Conservation (phyloP, 2,797 vertebrate species). For the Xenopus petersii region DNA sequence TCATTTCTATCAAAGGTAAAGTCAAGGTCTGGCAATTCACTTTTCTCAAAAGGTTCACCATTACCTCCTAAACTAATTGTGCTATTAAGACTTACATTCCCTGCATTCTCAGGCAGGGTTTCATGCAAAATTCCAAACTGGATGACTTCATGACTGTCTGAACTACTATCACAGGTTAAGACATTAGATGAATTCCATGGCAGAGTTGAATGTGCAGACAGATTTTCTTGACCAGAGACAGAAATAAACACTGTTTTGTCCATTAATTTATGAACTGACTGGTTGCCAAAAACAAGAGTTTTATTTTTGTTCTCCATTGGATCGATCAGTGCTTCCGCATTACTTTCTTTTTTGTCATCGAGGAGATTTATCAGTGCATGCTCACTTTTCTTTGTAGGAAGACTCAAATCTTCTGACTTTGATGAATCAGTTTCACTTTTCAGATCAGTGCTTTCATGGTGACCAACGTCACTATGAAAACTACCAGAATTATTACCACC, state of each 20-base stretch:
- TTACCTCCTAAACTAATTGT: slow-evolving; percentile 26
- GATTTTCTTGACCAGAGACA: neutral
- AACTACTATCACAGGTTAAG: slow-evolving; percentile 23
- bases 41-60: slow-evolving; percentile 11
- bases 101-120: slow-evolving; percentile 57
- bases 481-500: neutral
- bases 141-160: slow-evolving; percentile 2
- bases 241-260: slow-evolving; percentile 1
- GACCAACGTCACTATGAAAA: neutral
- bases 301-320: slow-evolving; percentile 5
- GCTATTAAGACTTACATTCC: slow-evolving; percentile 31
- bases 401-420: neutral
- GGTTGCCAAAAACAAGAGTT: slow-evolving; percentile 1
- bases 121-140: slow-evolving; percentile 57
- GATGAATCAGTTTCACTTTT: slow-evolving; percentile 5
- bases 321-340: neutral
- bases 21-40: slow-evolving; percentile 6
- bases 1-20: neutral
- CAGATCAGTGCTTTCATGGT: neutral
- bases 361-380: neutral
- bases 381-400: slow-evolving; percentile 33
- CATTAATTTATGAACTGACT: slow-evolving; percentile 2
- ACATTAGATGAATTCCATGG: slow-evolving; percentile 13
- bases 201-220: neutral
- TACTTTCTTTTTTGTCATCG: slow-evolving; percentile 19